Percentiles rank a stretch among this genome's conserved stretches.
These are phyloP conservation scores for Phymorhynchus buccinoides DNA, from an alignment of 1,140 invertebrate species.

Conservation along the genomic window DNA sequence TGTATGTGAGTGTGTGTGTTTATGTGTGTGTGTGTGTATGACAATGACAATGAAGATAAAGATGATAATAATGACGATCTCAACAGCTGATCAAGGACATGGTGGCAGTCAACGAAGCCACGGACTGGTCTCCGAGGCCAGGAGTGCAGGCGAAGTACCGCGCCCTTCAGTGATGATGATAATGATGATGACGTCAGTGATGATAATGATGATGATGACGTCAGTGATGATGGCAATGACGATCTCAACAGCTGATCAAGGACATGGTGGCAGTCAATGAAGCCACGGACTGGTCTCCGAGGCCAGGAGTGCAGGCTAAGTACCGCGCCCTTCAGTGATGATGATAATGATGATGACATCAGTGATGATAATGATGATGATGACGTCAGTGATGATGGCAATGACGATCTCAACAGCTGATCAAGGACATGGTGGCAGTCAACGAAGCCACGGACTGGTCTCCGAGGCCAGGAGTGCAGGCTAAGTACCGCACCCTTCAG, in stretches of 20 bases:
- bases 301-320: constrained; percentile 57
- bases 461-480: constrained; percentile 50
- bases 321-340: constrained; percentile 67
- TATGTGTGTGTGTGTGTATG: background rate
- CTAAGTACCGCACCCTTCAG: constrained; percentile 66
- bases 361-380: too few species aligned
- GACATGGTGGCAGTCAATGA: constrained; percentile 69
- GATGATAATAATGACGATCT: too few species aligned
- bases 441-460: constrained; percentile 68
- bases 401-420: constrained; percentile 58
- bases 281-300: constrained; percentile 62
- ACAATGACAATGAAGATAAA: too few species aligned
- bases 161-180: constrained; percentile 66
- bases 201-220: too few species aligned
- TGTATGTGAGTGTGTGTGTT: background rate
- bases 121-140: constrained; percentile 59
- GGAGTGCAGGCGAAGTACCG: constrained; percentile 63
- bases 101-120: constrained; percentile 66
- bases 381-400: too few species aligned
- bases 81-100: constrained; percentile 70
- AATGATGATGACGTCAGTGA: too few species aligned
- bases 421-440: constrained; percentile 69
- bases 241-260: constrained; percentile 67
- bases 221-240: too few species aligned
- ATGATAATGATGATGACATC: too few species aligned